Conservation (phyloP, 2,113 vertebrate genomes). For the Menura novaehollandiae region DNA sequence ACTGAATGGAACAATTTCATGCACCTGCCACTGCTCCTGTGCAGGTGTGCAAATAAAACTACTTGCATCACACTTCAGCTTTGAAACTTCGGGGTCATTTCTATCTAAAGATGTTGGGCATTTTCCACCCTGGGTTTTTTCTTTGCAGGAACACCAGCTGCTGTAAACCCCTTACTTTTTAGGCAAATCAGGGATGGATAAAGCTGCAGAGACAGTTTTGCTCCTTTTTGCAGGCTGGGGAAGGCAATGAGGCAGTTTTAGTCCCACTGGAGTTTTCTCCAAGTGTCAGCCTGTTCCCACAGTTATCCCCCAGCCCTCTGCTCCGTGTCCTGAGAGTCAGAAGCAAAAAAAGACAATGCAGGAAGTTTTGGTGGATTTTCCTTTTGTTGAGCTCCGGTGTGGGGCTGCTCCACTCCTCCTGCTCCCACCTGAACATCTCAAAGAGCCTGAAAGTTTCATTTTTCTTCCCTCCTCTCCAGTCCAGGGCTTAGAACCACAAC, state of each 20-base stretch:
- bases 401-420: background rate
- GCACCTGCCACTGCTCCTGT: background rate
- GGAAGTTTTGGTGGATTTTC: background rate
- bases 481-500: background rate
- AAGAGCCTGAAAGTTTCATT: background rate
- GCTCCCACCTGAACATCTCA: background rate
- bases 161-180: background rate
- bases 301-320: background rate
- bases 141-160: background rate
- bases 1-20: background rate
- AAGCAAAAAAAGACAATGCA: background rate
- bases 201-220: background rate
- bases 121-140: background rate
- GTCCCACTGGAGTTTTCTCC: background rate
- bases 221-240: background rate
- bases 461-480: background rate
- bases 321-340: background rate
- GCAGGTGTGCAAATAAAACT: background rate
- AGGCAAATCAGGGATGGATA: background rate
- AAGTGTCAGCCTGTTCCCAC: fast-evolving
- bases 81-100: background rate
- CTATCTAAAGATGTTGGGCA: background rate
- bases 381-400: background rate
- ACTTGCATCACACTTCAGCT: background rate
- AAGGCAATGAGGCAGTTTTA: background rate